Evolutionary conservation across 2,888 invertebrate species (phyloP).

Genomic region (Trimorus sp.): DNA sequence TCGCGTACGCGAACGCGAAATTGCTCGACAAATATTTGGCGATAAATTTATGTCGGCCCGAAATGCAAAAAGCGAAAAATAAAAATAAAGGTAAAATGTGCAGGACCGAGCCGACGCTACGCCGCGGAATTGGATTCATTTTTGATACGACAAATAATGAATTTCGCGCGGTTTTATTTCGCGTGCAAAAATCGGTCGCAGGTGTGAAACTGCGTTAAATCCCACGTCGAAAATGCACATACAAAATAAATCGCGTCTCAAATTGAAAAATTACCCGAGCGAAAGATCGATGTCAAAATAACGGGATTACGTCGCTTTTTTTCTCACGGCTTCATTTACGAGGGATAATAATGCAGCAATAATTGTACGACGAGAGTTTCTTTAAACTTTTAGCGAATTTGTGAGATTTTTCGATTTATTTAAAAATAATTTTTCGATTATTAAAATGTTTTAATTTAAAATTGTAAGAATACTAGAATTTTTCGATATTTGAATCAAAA

Average conservation of each 20-base stretch:
- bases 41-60: no score
- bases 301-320: conserved; percentile 23
- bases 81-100: no score
- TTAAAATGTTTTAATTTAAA: no score
- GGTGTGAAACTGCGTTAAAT: conserved; percentile 31
- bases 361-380: neutral
- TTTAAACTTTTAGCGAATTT: no score
- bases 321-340: neutral
- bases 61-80: no score
- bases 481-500: no score
- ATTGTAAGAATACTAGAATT: no score
- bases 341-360: conserved; percentile 11
- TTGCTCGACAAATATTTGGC: no score
- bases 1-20: no score
- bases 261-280: conserved; percentile 25
- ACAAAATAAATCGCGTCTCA: conserved; percentile 37
- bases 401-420: no score
- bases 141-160: conserved; percentile 9
- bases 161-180: neutral
- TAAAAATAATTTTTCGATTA: no score
- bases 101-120: no score
- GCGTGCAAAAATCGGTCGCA: conserved; percentile 14
- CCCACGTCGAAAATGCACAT: neutral
- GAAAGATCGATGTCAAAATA: conserved; percentile 26
- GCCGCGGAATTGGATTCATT: neutral